Percentiles rank a stretch among this genome's conserved stretches.
These are phyloP conservation scores for Hydractinia symbiolongicarpus DNA, from an alignment of 30 jellyfish, hydroid and myxozoan genomes.

Conservation along the genomic window DNA sequence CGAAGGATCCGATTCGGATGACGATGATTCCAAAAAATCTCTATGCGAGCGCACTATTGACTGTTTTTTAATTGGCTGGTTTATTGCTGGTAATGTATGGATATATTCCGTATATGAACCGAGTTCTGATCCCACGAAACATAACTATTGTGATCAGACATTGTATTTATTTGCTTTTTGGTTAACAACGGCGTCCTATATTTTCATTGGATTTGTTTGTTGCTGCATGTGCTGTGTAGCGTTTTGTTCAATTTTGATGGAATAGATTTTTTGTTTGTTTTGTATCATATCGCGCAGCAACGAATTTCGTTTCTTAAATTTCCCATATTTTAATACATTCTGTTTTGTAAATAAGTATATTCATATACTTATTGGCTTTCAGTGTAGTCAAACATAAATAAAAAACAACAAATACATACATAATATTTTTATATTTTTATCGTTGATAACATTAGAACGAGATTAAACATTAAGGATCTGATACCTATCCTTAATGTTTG, in stretches of 20 bases:
- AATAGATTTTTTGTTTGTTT: not conserved
- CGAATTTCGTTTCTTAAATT: no score
- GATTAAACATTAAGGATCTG: no score
- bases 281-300: no score
- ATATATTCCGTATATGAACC: conserved; percentile 76
- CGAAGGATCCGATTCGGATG: conserved; percentile 37
- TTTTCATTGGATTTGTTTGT: conserved; percentile 55
- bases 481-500: no score
- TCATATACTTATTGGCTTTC: no score
- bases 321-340: no score
- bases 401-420: no score
- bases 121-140: conserved; percentile 14
- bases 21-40: conserved; percentile 44
- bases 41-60: conserved; percentile 79
- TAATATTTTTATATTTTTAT: no score
- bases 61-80: conserved; percentile 88
- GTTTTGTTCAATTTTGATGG: conserved; percentile 28
- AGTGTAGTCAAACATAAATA: no score
- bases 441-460: no score
- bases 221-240: conserved; percentile 76
- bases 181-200: conserved; percentile 80
- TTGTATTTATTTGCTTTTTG: conserved; percentile 81
- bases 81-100: conserved; percentile 95
- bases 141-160: conserved; percentile 59
- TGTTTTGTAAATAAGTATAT: no score